Evolutionary conservation across 2,888 invertebrate species (phyloP).

Genomic region (Seira musarum): DNA sequence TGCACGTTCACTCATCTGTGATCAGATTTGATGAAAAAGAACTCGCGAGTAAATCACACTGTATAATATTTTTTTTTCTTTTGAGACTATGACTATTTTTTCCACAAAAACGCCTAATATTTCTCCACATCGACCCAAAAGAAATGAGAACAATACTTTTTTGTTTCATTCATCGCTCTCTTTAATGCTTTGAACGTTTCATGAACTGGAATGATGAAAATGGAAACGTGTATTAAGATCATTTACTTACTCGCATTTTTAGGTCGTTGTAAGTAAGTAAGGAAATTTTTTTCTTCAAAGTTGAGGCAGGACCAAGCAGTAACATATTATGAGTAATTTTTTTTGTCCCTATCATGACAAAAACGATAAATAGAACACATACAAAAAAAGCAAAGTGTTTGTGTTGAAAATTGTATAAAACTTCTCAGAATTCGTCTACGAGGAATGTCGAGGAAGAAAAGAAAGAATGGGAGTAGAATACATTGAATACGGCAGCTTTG

Average conservation of each 20-base stretch:
- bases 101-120: not conserved
- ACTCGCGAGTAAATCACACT: not conserved
- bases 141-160: not conserved
- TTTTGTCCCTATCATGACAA: not conserved
- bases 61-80: not conserved
- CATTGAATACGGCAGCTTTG: constrained; percentile 23
- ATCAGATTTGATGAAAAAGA: not conserved
- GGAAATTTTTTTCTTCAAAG: not conserved
- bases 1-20: not conserved
- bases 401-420: not conserved
- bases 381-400: too few relatives aligned
- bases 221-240: too few relatives aligned
- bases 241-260: too few relatives aligned
- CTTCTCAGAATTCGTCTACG: not conserved
- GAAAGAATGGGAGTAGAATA: not conserved
- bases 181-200: too few relatives aligned
- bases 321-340: not conserved
- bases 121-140: not conserved
- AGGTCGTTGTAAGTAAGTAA: not conserved
- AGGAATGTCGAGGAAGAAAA: not conserved
- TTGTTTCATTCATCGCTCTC: not conserved
- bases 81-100: not conserved
- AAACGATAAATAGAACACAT: not conserved
- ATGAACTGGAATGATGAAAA: too few relatives aligned
- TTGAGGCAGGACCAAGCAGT: not conserved